phyloP scores from a whole-genome alignment of 2,888 invertebrate species.

The Ptychoptera albimana region DNA sequence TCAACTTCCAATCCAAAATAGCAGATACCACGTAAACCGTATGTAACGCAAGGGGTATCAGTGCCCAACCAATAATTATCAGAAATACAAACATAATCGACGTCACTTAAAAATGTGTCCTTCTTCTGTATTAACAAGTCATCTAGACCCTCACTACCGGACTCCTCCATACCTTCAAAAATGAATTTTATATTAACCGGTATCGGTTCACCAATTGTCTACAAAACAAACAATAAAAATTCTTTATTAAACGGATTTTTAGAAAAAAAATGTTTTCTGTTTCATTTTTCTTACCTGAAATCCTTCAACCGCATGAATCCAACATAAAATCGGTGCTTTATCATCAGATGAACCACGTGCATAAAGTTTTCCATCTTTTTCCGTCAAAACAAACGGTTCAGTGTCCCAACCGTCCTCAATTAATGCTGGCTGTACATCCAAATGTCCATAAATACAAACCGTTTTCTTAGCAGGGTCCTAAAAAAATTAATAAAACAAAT shows the following conservation, averaged over 20 bases:
- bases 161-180: constrained; percentile 81
- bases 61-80: constrained; percentile 99
- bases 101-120: constrained; percentile 57
- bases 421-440: constrained; percentile 94
- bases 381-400: constrained; percentile 82
- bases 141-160: constrained; percentile 91
- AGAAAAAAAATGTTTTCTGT: too few relatives aligned
- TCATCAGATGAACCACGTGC: constrained; percentile 90
- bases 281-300: constrained; percentile 46
- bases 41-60: constrained; percentile 92
- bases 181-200: constrained; percentile 2
- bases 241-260: not conserved
- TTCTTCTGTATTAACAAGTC: constrained; percentile 55
- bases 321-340: constrained; percentile 87
- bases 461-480: constrained; percentile 77
- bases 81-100: constrained; percentile 93
- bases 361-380: constrained; percentile 74
- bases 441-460: constrained; percentile 87
- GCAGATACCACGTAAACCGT: constrained; percentile 84
- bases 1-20: constrained; percentile 81
- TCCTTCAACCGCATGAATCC: constrained; percentile 88
- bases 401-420: constrained; percentile 91
- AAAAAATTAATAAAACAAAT: not conserved
- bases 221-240: not conserved
- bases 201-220: not conserved